Conservation (phyloP, 2,113 vertebrate genomes). For the Tonatia bakeri region DNA sequence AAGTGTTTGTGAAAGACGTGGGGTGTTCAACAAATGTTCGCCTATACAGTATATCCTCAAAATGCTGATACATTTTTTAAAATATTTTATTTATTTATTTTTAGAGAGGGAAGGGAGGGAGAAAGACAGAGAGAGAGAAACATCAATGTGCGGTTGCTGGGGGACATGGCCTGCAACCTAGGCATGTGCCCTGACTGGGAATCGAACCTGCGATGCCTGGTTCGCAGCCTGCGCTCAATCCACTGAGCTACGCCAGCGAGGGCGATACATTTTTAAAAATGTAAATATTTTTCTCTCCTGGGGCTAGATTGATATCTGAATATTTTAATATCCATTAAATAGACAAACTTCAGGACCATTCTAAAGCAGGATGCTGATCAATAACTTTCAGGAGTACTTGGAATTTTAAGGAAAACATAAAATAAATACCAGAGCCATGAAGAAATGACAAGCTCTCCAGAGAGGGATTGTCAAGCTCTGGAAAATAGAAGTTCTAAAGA, state of each 20-base stretch:
- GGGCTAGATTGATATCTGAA: not conserved
- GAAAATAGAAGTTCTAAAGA: not conserved
- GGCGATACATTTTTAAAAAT: not conserved
- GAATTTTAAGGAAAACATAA: conserved; percentile 30
- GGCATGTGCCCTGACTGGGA: no score
- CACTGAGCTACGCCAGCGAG: no score
- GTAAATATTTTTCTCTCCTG: not conserved
- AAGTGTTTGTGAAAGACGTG: not conserved
- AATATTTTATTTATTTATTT: not conserved
- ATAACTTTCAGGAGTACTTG: not conserved
- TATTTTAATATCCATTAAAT: not conserved
- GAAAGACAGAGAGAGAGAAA: no score
- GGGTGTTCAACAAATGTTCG: not conserved
- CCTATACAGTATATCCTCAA: not conserved
- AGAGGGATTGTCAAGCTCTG: not conserved
- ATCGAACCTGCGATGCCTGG: no score
- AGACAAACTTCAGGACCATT: not conserved
- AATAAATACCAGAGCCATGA: not conserved
- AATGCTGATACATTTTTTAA: not conserved
- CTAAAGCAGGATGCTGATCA: not conserved
- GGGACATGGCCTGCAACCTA: no score
- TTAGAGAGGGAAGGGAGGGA: no score
- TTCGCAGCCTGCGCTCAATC: no score
- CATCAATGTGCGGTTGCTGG: no score
- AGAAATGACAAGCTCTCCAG: not conserved